Evolutionary conservation across 1,140 invertebrate species (phyloP), one percentile per base, ranked within the genome.

Genomic region (Hyles vespertilio): DNA sequence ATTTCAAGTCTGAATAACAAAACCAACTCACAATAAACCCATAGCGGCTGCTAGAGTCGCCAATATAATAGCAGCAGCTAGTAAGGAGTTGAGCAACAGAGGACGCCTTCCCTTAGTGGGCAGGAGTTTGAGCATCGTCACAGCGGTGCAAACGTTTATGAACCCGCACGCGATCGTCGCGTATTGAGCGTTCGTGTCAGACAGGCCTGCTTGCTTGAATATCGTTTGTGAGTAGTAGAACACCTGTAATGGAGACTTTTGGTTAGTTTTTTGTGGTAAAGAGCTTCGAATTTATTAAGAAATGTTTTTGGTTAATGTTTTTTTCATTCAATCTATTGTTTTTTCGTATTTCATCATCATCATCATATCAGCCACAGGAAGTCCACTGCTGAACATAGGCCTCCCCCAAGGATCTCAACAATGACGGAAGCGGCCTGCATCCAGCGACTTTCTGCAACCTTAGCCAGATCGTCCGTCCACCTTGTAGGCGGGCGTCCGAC

Each of bases 181-280:
- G 70, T 93, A 93, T 76, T 94, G 91, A 3, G 93, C 89, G 10
- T 81, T 84, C 12, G 63, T 43, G 7, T 72, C 69, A 3, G 88
- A 89, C 10, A 96, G 77, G 2, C 92, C 92, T n/a, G 94, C 94
- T 40, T 80, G 81, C 64, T 86, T 70, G 79, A 96, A 96, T 63
- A 96, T 95, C 5, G 81, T 84, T 32, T 92, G 91, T 0, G 95
- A 96, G 81, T 96, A 97, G 80, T 94, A 96, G 85, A 96, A 95
- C 22, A 96, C 93, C 94, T 95, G 79, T 0, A 44, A 40, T 5
- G 3, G 8, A 34, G 36, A 6, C 32, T 6, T 22, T 22, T 22
- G 22, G 22, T 22, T 22, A 22, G 2, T 22, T 22, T n/a, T 2
- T 0, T 22, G 22, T 22, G 2, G 22, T 22, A 22, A 22, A 22